These are phyloP conservation scores for Drosophila sturtevanti DNA, from an alignment of 1,140 invertebrate species.

Conservation along the genomic window DNA sequence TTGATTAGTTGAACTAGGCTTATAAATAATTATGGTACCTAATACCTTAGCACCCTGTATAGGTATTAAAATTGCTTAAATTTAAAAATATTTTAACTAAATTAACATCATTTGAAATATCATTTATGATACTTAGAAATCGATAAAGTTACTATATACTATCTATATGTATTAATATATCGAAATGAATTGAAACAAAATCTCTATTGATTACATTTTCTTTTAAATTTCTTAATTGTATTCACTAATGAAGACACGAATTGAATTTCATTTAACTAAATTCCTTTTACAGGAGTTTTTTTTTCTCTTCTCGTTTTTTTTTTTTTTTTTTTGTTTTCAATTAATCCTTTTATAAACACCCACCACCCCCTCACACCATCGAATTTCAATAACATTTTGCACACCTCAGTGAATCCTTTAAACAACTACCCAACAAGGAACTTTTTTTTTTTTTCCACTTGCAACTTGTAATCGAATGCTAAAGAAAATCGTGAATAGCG, in stretches of 20 bases:
- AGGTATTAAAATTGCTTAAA: too few species aligned
- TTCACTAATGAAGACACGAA: neutral
- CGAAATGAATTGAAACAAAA: too few species aligned
- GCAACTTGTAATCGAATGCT: constrained; percentile 60
- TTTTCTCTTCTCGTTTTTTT: too few species aligned
- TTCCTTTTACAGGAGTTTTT: neutral
- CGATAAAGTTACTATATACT: too few species aligned
- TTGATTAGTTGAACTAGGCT: too few species aligned
- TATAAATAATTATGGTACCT: too few species aligned
- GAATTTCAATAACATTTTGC: constrained; percentile 35
- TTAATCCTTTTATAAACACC: neutral
- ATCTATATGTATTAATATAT: too few species aligned
- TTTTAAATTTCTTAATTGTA: neutral
- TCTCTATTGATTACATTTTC: neutral
- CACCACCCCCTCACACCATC: neutral
- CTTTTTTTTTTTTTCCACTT: constrained; percentile 45
- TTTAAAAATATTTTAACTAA: too few species aligned
- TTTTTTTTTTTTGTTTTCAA: constrained; percentile 11
- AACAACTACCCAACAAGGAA: constrained; percentile 46
- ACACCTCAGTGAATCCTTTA: constrained; percentile 48
- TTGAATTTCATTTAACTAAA: neutral
- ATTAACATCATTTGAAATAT: too few species aligned
- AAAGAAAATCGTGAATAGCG: constrained; percentile 29
- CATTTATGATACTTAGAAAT: too few species aligned
- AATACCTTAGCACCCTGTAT: too few species aligned